Base-by-base conservation (phyloP, 2,888 invertebrate species). In the Zhuqinia jingwanae region DNA sequence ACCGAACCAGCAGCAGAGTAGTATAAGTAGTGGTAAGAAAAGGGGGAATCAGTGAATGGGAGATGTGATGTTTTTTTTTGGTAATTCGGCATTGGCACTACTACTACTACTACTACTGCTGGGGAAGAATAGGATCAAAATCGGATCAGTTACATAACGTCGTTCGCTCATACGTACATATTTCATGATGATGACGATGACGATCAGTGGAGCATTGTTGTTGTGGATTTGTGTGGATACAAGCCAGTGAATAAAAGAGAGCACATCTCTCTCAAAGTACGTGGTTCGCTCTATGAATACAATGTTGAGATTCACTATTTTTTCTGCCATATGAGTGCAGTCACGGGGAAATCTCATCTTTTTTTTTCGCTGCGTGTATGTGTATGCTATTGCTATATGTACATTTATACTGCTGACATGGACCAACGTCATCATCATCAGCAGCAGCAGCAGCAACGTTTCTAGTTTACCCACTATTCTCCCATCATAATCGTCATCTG, bases 321-420 rank as follows among this genome's bases (percentile, higher is more conserved):
- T 56, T 53, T 42, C 30, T n/a, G 3, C 50, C n/a, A n/a, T 15
- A 63, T 65, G 58, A 73, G 60, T 70, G 85, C 85, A 85, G 42
- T 73, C 85, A 80, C 63, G 85, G 42, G 79, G 85, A 85, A 85
- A 85, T 85, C 85, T 85, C 79, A 79, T 85, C 70, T 79, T 50
- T 77, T 70, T 47, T 63, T 50, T n/a, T n/a, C n/a, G 8, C 63
- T 36, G 36, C 8, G 36, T 8, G n/a, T n/a, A n/a, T n/a, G n/a
- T n/a, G n/a, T 5, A 63, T 63, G 0, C 27, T 42, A n/a, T 36
- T 36, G 8, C 36, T 36, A 36, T 36, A 36, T 8, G 8, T 36
- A 36, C 36, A 36, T 36, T 6, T n/a, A n/a, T 36, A 36, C n/a
- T 42, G 22, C 45, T 70, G 47, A 70, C 42, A 70, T 47, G 3